Evolutionary conservation across 2,888 invertebrate species (phyloP).

Genomic region (Adelognathus sp.): DNA sequence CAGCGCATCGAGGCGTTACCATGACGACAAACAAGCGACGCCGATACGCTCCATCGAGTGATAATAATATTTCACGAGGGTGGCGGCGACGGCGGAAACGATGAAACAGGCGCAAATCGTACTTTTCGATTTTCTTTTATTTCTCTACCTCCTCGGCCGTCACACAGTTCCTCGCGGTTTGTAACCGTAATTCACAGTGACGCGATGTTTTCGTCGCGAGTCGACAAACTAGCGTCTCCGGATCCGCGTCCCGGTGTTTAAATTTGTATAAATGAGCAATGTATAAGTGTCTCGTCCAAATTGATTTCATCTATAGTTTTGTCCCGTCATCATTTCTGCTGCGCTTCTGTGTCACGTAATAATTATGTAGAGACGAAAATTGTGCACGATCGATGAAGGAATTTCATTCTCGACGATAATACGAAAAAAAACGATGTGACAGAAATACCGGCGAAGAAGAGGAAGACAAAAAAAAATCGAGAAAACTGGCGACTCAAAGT

Average conservation of each 20-base stretch:
- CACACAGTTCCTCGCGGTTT: not conserved
- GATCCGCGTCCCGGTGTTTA: constrained; percentile 21
- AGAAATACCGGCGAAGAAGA: not conserved
- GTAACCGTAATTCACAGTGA: not conserved
- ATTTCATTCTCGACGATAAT: not conserved
- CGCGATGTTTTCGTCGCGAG: constrained; percentile 35
- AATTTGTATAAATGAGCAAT: constrained; percentile 38
- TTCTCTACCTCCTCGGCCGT: not conserved
- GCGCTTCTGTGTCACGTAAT: no score
- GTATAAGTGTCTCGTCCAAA: not conserved
- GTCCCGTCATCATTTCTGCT: no score
- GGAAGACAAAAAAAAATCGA: not conserved
- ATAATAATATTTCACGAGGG: not conserved
- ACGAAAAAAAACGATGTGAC: not conserved
- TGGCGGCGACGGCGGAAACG: not conserved
- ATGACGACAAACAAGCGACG: constrained; percentile 34
- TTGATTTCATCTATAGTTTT: not conserved
- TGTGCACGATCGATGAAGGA: no score
- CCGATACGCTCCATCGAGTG: not conserved
- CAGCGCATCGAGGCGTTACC: not conserved
- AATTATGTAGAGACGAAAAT: no score
- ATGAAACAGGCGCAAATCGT: constrained; percentile 4
- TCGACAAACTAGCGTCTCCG: constrained; percentile 6
- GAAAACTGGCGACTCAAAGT: not conserved
- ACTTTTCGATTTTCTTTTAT: constrained; percentile 13